Evolutionary conservation across 53 echinoderm and acorn worm species (phyloP).

Genomic region (Echinometra lucunter): DNA sequence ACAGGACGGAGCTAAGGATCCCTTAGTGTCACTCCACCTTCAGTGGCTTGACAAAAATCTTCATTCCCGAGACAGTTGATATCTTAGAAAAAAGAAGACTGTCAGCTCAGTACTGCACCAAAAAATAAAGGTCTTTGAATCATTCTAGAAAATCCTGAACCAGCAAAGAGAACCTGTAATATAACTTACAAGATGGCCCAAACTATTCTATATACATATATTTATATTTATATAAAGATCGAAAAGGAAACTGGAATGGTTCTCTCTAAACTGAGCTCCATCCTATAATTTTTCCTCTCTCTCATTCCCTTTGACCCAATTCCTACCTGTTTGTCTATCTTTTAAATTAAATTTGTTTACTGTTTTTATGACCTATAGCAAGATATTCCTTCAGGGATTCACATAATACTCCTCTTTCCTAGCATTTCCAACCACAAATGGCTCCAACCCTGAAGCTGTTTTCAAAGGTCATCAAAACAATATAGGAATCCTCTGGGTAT

Average conservation of each 20-base stretch:
- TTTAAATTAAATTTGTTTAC: not conserved
- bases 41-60: too few relatives aligned
- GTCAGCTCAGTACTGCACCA: not conserved
- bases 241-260: not conserved
- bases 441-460: not conserved
- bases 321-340: slow-evolving; percentile 1
- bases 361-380: not conserved
- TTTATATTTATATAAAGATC: not conserved
- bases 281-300: not conserved
- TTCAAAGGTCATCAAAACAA: slow-evolving; percentile 25
- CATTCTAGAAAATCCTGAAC: not conserved
- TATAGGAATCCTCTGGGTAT: slow-evolving; percentile 7
- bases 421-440: slow-evolving; percentile 1
- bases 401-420: not conserved
- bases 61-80: too few relatives aligned
- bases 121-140: not conserved
- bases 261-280: not conserved
- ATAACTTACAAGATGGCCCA: too few relatives aligned
- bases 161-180: not conserved
- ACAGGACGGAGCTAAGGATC: too few relatives aligned
- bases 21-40: too few relatives aligned
- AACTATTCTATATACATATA: too few relatives aligned
- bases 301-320: not conserved
- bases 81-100: not conserved
- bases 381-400: slow-evolving; percentile 11